Conservation (phyloP, 2,113 vertebrate species). For the Arothron firmamentum region DNA sequence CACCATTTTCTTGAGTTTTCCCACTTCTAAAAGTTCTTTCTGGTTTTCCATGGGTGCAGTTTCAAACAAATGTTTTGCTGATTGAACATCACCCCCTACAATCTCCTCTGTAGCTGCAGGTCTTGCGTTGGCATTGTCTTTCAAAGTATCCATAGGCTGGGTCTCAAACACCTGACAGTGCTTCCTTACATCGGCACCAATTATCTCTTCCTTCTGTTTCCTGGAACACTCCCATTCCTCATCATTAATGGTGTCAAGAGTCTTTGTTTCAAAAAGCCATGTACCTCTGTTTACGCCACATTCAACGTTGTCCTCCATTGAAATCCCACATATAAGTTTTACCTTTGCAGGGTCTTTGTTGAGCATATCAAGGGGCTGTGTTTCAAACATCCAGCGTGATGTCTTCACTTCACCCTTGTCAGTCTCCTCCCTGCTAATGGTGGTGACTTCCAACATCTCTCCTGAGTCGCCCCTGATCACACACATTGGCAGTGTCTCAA, state of each 20-base stretch:
- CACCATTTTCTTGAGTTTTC: conserved; percentile 79
- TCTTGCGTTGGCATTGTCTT: conserved; percentile 74
- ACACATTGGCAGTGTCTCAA: conserved; percentile 83
- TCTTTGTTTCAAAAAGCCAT: conserved; percentile 85
- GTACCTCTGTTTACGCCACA: conserved; percentile 77
- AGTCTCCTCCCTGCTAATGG: conserved; percentile 79
- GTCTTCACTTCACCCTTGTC: conserved; percentile 83
- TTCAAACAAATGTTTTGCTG: conserved; percentile 85
- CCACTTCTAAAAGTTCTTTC: conserved; percentile 81
- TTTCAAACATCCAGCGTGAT: conserved; percentile 84
- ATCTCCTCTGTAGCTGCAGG: conserved; percentile 72
- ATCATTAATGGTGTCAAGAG: conserved; percentile 83
- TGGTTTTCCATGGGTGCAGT: conserved; percentile 83
- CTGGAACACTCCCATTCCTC: conserved; percentile 75
- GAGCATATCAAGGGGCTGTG: conserved; percentile 80
- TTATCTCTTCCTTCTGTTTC: conserved; percentile 77
- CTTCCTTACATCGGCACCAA: conserved; percentile 82
- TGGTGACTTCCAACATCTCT: conserved; percentile 84
- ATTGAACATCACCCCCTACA: conserved; percentile 82
- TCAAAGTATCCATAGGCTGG: conserved; percentile 81
- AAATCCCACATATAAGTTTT: conserved; percentile 80
- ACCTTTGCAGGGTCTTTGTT: conserved; percentile 79
- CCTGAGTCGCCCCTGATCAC: conserved; percentile 82
- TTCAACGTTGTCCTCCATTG: conserved; percentile 78
- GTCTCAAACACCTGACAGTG: conserved; percentile 89